Base-by-base conservation (phyloP, 1,140 invertebrate species). In the Nephila pilipes region DNA sequence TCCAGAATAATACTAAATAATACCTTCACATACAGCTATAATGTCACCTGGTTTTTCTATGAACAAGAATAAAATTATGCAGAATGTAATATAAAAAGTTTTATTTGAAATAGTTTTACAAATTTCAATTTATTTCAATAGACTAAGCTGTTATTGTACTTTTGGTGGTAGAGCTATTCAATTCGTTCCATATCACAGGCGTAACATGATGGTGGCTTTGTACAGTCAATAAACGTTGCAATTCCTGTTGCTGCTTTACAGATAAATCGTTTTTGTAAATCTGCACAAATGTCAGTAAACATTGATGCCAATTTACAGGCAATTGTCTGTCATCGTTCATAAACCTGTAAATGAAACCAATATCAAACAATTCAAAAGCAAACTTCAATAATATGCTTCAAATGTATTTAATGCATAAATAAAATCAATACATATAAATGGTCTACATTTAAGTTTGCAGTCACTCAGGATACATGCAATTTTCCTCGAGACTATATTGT, bases 241-340 rank as follows among this genome's bases (percentile, higher is more conserved):
- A 95, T 32, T 97, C 97, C 95, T 99, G 98, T 95, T 97, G 97
- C 95, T 99, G 99, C 95, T 99, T 99, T 32, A 97, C 97, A 93
- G 98, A 98, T 85, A 99, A 97, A 95, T 99, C 98, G 92, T 97
- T 97, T 96, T 99, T 99, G 95, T 99, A 99, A 93, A 98, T 96
- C 96, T 99, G 98, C 1, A 97, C 97, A 96, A 99, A 99, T 2
- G 98, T 98, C 69, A 99, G 96, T 25, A 99, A 96, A 85, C 98
- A 97, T 95, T 99, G 99, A 96, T 99, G 99, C 99, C 99, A 99
- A 81, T 99, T 95, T 20, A 99, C 99, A 22, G 99, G 99, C 92
- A 99, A 95, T 94, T 97, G 97, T 93, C 98, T 96, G 81, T 96
- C 96, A 95, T 99, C 98, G 94, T 96, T 96, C 95, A 98, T 97